These are phyloP conservation scores for Fabriciana adippe DNA, from an alignment of 2,888 invertebrate species.

Conservation along the genomic window DNA sequence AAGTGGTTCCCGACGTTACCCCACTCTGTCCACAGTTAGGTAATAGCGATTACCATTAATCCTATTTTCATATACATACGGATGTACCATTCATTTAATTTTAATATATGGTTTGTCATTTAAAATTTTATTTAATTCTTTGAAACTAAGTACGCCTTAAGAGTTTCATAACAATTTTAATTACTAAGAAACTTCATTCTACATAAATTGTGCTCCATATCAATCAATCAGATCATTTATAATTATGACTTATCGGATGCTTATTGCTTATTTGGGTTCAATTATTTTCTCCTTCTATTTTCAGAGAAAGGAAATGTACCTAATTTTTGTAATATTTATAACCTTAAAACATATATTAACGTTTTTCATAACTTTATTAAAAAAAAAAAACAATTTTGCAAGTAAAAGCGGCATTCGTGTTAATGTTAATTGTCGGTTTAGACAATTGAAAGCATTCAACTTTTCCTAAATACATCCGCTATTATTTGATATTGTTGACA, in stretches of 20 bases:
- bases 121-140: neutral
- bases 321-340: no score
- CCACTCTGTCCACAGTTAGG: slow-evolving; percentile 57
- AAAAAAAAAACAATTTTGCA: no score
- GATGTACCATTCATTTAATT: slow-evolving; percentile 2
- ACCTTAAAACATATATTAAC: neutral
- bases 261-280: no score
- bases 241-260: no score
- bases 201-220: no score
- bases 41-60: slow-evolving; percentile 63
- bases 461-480: slow-evolving; percentile 40
- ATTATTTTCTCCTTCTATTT: slow-evolving; percentile 8
- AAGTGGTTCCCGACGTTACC: slow-evolving; percentile 60
- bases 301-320: neutral
- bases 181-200: no score
- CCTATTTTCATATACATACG: slow-evolving; percentile 51
- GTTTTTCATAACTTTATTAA: neutral
- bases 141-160: neutral
- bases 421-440: no score
- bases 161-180: neutral
- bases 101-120: neutral
- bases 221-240: no score
- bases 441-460: neutral
- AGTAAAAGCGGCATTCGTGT: no score
- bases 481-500: slow-evolving; percentile 51